These are phyloP conservation scores for Sakesphorus luctuosus DNA, from an alignment of 2,113 vertebrate genomes.

Conservation along the genomic window DNA sequence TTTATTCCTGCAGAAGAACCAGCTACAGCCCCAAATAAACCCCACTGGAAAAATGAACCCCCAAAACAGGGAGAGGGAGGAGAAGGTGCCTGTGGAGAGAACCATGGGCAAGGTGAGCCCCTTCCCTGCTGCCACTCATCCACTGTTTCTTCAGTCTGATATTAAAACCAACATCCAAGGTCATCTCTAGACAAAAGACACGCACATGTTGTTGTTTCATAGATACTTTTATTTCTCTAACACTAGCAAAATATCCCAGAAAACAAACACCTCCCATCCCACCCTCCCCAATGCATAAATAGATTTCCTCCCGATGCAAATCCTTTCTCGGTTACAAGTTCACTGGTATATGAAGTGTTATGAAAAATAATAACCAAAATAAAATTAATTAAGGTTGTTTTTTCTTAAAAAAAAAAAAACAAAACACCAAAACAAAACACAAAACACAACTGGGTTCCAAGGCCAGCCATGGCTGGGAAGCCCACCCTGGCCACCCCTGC, in stretches of 20 bases:
- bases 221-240: constrained; percentile 77
- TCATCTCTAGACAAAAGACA: constrained; percentile 53
- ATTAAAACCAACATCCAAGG: background rate
- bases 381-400: background rate
- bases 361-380: constrained; percentile 60
- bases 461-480: background rate
- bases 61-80: background rate
- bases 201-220: constrained; percentile 20
- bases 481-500: background rate
- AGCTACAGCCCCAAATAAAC: background rate
- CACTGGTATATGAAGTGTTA: constrained; percentile 66
- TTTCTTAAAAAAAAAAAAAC: background rate
- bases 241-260: constrained; percentile 74
- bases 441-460: background rate
- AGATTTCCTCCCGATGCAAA: constrained; percentile 34
- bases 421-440: background rate
- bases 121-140: background rate
- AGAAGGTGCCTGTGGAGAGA: background rate
- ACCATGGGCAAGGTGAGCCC: background rate
- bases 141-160: background rate
- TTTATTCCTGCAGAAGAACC: background rate
- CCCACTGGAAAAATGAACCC: background rate
- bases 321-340: constrained; percentile 57
- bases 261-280: background rate
- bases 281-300: constrained; percentile 47